These are phyloP conservation scores for Agapostemon virescens DNA, from an alignment of 2,888 invertebrate genomes.

Conservation along the genomic window DNA sequence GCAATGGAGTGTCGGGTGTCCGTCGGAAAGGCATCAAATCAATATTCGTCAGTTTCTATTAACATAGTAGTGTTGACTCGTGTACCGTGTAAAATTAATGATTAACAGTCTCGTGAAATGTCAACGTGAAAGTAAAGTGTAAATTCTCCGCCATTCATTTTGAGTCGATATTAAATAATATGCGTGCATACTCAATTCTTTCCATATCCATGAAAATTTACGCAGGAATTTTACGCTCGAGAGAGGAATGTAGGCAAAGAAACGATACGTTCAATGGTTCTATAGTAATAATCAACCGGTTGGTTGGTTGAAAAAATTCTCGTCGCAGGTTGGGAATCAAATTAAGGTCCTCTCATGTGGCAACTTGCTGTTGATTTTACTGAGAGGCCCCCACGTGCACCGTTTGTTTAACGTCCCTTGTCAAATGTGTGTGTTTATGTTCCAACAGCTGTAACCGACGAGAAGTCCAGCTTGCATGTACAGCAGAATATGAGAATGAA, in stretches of 20 bases:
- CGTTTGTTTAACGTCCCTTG: constrained; percentile 62
- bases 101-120: constrained; percentile 34
- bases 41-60: constrained; percentile 3
- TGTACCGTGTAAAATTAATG: constrained; percentile 17
- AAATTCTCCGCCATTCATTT: background rate
- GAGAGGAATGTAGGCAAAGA: background rate
- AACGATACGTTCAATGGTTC: constrained; percentile 17
- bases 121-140: background rate
- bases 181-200: background rate
- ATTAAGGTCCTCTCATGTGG: constrained; percentile 43
- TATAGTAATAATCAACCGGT: constrained; percentile 38
- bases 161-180: background rate
- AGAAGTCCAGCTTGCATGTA: constrained; percentile 12
- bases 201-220: constrained; percentile 12
- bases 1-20: background rate
- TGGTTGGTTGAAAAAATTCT: constrained; percentile 28
- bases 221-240: constrained; percentile 7
- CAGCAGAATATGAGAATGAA: background rate
- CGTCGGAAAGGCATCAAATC: background rate
- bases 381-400: constrained; percentile 18
- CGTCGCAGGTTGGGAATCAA: constrained; percentile 55
- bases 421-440: constrained; percentile 51
- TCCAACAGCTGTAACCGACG: constrained; percentile 24
- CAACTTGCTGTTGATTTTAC: constrained; percentile 67
- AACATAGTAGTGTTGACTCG: background rate